Evolutionary conservation across 37 sponge, comb jelly and placozoan species (phyloP).

Genomic region (Hormiphora californensis): DNA sequence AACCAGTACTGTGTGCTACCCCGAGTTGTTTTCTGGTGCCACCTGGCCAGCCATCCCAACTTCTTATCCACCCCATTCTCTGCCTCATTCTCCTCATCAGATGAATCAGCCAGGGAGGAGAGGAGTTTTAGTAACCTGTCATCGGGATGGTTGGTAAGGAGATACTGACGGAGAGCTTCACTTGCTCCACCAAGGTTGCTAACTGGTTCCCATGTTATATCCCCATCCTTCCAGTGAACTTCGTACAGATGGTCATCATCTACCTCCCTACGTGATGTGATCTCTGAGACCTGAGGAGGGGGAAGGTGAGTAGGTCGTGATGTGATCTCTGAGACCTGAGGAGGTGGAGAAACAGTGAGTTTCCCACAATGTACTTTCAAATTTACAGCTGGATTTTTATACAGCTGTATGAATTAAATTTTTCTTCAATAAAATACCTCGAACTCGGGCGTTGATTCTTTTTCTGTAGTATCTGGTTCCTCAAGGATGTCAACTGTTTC

Average conservation of each 20-base stretch:
- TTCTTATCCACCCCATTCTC: background rate
- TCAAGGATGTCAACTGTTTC: too few species aligned
- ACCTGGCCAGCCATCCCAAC: constrained; percentile 6
- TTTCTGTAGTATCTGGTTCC: too few species aligned
- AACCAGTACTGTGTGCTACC: constrained; percentile 42
- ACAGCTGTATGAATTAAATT: too few species aligned
- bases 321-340: constrained; percentile 29
- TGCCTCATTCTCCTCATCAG: background rate
- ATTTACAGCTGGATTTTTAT: too few species aligned
- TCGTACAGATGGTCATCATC: constrained; percentile 41
- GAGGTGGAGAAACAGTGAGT: background rate
- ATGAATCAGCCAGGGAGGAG: background rate
- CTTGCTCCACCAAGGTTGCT: constrained; percentile 3
- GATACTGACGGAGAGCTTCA: constrained; percentile 26
- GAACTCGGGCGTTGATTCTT: too few species aligned
- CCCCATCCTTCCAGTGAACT: constrained; percentile 48
- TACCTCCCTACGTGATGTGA: constrained; percentile 18
- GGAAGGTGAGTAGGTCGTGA: background rate
- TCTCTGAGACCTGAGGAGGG: constrained; percentile 1
- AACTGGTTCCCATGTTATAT: constrained; percentile 7
- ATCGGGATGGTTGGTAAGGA: background rate
- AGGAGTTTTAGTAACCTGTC: constrained; percentile 7
- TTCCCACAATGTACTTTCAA: too few species aligned
- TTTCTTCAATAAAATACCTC: too few species aligned
- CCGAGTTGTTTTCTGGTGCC: constrained; percentile 44